These are phyloP conservation scores for Zele albiditarsus DNA, from an alignment of 2,888 invertebrate species.

Conservation along the genomic window DNA sequence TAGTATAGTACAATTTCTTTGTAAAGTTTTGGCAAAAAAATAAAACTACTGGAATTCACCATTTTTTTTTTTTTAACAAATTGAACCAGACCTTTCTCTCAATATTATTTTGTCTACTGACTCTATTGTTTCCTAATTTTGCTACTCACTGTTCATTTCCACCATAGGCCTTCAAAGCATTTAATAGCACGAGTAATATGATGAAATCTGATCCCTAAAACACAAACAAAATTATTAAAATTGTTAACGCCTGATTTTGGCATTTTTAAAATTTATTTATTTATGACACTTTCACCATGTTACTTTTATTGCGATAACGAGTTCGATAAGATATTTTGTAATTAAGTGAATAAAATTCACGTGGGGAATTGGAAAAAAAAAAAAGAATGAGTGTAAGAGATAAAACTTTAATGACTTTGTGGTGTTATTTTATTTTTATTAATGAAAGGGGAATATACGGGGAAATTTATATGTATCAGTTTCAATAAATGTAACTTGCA, in stretches of 20 bases:
- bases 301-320: neutral
- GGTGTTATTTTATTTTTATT: neutral
- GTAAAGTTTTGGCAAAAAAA: too few species aligned
- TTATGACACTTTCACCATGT: conserved; percentile 25
- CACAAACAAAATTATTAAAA: conserved; percentile 19
- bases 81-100: too few species aligned
- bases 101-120: neutral
- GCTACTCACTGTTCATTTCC: conserved; percentile 61
- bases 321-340: neutral
- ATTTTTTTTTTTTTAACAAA: too few species aligned
- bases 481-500: neutral
- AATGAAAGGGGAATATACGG: neutral
- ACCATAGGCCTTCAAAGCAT: conserved; percentile 47
- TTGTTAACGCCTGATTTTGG: neutral
- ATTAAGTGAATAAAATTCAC: neutral
- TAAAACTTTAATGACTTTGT: neutral
- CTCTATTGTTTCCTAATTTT: neutral
- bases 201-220: conserved; percentile 53
- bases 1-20: too few species aligned
- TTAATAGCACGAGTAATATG: conserved; percentile 51
- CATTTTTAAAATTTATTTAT: neutral
- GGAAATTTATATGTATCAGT: conserved; percentile 6
- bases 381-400: neutral
- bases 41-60: too few species aligned
- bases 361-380: neutral